A percentile compares a stretch with the other conserved stretches of the same genome.
Conservation (phyloP, 2,888 invertebrate genomes). For the Drosophila recens region DNA sequence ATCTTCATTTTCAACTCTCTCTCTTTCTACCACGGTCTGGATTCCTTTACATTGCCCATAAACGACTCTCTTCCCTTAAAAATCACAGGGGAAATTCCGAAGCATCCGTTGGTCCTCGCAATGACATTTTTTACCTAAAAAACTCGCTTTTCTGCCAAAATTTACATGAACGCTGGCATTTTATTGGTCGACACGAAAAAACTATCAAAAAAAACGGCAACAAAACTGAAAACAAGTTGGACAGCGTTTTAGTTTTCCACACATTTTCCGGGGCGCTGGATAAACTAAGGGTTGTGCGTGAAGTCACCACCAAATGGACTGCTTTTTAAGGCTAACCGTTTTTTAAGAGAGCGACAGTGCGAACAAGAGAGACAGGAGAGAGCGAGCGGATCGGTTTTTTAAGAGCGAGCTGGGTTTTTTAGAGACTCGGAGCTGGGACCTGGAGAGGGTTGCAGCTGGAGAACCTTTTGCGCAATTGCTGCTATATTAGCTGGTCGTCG, state of each 20-base stretch:
- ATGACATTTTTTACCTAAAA: slow-evolving; percentile 80
- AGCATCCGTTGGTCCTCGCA: slow-evolving; percentile 62
- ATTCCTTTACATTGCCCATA: slow-evolving; percentile 47
- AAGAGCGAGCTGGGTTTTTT: slow-evolving; percentile 61
- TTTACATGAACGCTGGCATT: slow-evolving; percentile 78
- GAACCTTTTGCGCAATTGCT: slow-evolving; percentile 57
- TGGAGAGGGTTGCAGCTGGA: slow-evolving; percentile 68
- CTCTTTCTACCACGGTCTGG: background rate
- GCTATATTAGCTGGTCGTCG: slow-evolving; percentile 77
- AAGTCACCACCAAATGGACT: slow-evolving; percentile 52
- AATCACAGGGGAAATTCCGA: slow-evolving; percentile 73
- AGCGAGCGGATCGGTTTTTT: slow-evolving; percentile 61
- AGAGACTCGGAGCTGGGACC: background rate
- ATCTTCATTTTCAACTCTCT: background rate
- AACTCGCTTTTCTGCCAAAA: slow-evolving; percentile 72
- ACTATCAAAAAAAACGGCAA: slow-evolving; percentile 49
- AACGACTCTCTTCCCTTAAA: background rate
- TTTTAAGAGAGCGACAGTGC: slow-evolving; percentile 51
- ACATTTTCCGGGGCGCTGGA: slow-evolving; percentile 37
- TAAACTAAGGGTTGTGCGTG: slow-evolving; percentile 58
- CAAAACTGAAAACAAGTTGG: slow-evolving; percentile 45
- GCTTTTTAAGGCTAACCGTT: slow-evolving; percentile 32
- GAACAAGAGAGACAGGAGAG: background rate
- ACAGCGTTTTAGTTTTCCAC: slow-evolving; percentile 63
- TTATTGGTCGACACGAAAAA: slow-evolving; percentile 77